Evolutionary conservation across 2,888 invertebrate species (phyloP), one percentile per base, ranked within the genome.

Genomic region (Sinelater perroti): DNA sequence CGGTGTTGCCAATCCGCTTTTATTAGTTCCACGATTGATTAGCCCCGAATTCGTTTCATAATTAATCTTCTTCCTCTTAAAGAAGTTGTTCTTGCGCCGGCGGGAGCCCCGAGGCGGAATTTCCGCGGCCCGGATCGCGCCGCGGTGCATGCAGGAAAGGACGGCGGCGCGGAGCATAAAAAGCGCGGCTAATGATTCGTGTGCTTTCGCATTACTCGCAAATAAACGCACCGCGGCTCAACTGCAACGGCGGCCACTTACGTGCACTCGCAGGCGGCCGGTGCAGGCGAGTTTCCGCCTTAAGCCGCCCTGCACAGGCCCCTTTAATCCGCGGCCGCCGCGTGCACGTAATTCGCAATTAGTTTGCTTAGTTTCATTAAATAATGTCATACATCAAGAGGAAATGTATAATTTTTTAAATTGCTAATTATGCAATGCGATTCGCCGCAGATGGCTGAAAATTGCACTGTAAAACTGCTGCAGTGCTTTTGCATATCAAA

Each of bases 21-120:
- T 71, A 72, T 68, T 69, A 71, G 66, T 69, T 68, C 70, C 60
- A 63, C 69, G 67, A 72, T 71, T 74, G 72, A 73, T 71, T 71
- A 69, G 49, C 63, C 62, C 56, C 56, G 67, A 68, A 72, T 71
- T 71, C 70, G 69, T 72, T 72, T 71, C 72, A 75, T 74, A 73
- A 74, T 74, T 74, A 73, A 74, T 73, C 70, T 68, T 60, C 54
- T 69, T 64, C 65, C 40, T 35, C 42, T 42, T 52, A 21, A 24
- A 33, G 44, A 52, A 38, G 36, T 50, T 50, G 30, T 50, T 50
- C 35, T 49, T 35, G 35, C 6, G 16, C 7, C 13, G 11, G 10
- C 14, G 17, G 8, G 36, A 18, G 11, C 6, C 18, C 36, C 13
- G 18, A 16, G 10, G 13, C 28, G 13, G 13, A 13, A 30, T 11